Conservation (phyloP, 2,797 vertebrate genomes). For the Moxostoma hubbsi region DNA sequence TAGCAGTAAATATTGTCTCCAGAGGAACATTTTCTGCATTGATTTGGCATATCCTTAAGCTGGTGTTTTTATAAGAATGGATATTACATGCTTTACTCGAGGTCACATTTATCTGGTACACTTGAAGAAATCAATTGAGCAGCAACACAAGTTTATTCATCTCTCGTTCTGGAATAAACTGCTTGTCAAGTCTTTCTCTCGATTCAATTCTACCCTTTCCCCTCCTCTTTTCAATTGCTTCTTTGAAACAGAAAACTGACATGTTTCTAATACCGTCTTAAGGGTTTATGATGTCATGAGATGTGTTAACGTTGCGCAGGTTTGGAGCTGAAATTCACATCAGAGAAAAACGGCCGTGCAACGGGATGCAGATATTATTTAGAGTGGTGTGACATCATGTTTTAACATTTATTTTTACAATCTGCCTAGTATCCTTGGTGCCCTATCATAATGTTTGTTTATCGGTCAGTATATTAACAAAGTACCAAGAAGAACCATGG, state of each 20-base stretch:
- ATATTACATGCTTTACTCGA: slow-evolving; percentile 29
- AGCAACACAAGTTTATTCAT: background rate
- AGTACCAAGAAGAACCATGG: too few species aligned
- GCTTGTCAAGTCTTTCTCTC: slow-evolving; percentile 2
- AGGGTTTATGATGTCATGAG: background rate
- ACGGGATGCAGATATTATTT: background rate
- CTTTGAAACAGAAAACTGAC: background rate
- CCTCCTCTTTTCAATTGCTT: background rate
- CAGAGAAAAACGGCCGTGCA: background rate
- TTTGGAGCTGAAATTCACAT: background rate
- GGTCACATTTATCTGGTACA: slow-evolving; percentile 36
- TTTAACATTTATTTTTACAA: background rate
- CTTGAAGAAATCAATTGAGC: slow-evolving; percentile 25
- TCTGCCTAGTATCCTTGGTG: background rate
- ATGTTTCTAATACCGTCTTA: background rate
- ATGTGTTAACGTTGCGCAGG: background rate
- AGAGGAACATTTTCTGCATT: too few species aligned
- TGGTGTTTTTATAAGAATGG: background rate
- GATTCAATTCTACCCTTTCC: background rate
- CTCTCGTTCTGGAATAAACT: slow-evolving; percentile 5
- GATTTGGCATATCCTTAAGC: background rate
- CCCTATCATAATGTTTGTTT: background rate
- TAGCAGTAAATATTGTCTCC: background rate
- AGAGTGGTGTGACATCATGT: too few species aligned
- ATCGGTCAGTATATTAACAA: too few species aligned